Evolutionary conservation across 2,888 invertebrate species (phyloP).

Genomic region (Synanthedon vespiformis): DNA sequence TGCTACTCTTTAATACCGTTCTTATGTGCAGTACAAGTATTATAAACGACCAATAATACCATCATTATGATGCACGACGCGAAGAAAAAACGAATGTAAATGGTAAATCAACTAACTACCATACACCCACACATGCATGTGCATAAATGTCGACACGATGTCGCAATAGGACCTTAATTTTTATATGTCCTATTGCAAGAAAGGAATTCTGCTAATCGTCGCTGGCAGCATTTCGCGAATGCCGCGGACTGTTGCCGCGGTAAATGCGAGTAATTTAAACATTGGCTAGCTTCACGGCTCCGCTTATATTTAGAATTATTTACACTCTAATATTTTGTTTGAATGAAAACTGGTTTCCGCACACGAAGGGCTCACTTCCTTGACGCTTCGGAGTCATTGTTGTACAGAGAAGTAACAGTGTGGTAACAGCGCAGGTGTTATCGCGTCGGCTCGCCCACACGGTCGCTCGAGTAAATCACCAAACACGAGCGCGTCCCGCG

Average conservation of each 20-base stretch:
- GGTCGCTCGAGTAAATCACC: conserved; percentile 46
- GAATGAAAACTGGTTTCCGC: neutral
- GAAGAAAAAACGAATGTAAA: conserved; percentile 26
- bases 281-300: conserved; percentile 19
- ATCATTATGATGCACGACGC: conserved; percentile 14
- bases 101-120: conserved; percentile 42
- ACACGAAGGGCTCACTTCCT: neutral
- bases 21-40: no score
- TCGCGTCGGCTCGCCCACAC: conserved; percentile 25
- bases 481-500: conserved; percentile 28
- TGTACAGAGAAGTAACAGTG: neutral
- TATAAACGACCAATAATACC: no score
- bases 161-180: conserved; percentile 2
- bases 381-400: neutral
- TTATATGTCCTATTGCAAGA: conserved; percentile 56
- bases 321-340: conserved; percentile 1
- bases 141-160: neutral
- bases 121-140: conserved; percentile 17
- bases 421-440: conserved; percentile 22
- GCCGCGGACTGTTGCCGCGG: conserved; percentile 43
- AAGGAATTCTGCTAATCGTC: conserved; percentile 65
- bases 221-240: conserved; percentile 56
- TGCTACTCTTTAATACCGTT: no score
- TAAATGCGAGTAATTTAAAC: conserved; percentile 61
- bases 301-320: neutral